Evolutionary conservation across 2,113 vertebrate genomes (phyloP).

Genomic region (Petaurus breviceps): DNA sequence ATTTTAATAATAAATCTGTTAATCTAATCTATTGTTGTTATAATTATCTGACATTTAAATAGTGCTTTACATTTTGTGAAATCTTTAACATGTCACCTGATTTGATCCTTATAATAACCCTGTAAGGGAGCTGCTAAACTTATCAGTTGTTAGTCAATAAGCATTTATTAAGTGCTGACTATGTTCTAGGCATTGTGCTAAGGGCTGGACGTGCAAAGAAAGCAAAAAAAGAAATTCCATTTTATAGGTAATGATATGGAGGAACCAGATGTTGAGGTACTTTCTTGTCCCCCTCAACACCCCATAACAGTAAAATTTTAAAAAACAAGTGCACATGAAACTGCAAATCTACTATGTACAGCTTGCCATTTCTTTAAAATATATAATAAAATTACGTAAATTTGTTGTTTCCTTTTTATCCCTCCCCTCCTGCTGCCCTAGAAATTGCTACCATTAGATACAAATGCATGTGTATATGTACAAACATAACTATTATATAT

Average conservation of each 20-base stretch:
- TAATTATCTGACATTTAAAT: not conserved
- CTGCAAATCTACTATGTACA: not conserved
- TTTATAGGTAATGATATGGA: not conserved
- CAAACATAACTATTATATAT: too few species aligned
- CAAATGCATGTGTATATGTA: not conserved
- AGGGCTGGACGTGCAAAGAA: not conserved
- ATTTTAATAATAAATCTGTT: not conserved
- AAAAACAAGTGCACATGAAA: not conserved
- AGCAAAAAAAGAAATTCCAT: not conserved
- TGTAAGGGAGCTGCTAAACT: not conserved
- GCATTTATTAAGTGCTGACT: not conserved
- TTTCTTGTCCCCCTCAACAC: not conserved
- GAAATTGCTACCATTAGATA: not conserved
- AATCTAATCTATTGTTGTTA: not conserved
- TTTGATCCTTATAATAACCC: not conserved
- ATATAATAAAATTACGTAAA: not conserved
- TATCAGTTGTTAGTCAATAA: not conserved
- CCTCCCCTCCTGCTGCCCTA: not conserved
- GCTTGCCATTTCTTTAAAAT: not conserved
- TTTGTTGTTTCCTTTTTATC: not conserved
- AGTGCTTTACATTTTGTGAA: not conserved
- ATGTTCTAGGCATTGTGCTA: not conserved
- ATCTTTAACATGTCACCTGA: not conserved
- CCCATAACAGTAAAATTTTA: not conserved
- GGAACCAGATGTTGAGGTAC: not conserved